phyloP scores from a whole-genome alignment of 2,888 invertebrate species.

The Meganola albula region DNA sequence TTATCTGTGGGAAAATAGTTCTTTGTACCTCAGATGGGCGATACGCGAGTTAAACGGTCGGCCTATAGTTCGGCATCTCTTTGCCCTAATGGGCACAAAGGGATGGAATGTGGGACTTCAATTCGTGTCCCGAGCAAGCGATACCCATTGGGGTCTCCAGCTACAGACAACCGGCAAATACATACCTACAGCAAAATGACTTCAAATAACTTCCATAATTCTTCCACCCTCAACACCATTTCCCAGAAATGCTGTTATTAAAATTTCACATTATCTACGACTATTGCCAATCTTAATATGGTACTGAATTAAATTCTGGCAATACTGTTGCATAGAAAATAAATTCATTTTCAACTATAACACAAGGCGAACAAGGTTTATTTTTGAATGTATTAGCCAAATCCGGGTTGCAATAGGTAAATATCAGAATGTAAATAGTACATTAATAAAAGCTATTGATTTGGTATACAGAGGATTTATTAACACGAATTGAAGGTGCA shows the following conservation, averaged over 20 bases:
- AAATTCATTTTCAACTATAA: constrained; percentile 37
- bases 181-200: too few relatives aligned
- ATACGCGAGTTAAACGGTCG: too few relatives aligned
- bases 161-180: too few relatives aligned
- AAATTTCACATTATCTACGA: constrained; percentile 60
- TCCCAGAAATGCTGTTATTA: constrained; percentile 53
- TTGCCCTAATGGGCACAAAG: too few relatives aligned
- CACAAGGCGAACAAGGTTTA: constrained; percentile 29
- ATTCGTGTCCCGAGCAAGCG: too few relatives aligned
- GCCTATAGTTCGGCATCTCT: too few relatives aligned
- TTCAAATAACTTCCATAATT: constrained; percentile 22
- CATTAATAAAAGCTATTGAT: constrained; percentile 9
- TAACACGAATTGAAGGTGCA: not conserved
- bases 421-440: constrained; percentile 12
- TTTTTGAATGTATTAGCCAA: constrained; percentile 43
- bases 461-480: constrained; percentile 3
- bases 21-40: too few relatives aligned
- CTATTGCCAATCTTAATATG: constrained; percentile 61
- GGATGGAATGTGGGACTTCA: too few relatives aligned
- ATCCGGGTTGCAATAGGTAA: constrained; percentile 60
- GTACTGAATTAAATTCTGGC: constrained; percentile 66
- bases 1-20: too few relatives aligned
- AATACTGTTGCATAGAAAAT: constrained; percentile 55
- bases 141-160: too few relatives aligned
- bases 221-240: constrained; percentile 26